Conservation (phyloP, 2,888 invertebrate species). For the Torymus auratus region DNA sequence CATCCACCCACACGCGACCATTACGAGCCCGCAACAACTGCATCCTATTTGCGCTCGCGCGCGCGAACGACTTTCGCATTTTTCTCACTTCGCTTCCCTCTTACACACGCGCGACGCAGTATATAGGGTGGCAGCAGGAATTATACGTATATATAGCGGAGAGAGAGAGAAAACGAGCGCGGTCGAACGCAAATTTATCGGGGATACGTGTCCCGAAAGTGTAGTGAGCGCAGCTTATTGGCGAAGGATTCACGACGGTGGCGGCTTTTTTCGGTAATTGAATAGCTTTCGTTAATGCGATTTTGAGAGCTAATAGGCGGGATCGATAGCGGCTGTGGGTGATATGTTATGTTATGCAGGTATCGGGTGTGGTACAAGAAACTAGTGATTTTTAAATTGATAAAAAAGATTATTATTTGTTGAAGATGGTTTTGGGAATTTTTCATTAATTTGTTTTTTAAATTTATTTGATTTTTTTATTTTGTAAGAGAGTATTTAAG, state of each 20-base stretch:
- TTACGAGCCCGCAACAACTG: background rate
- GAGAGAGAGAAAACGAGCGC: too few species aligned
- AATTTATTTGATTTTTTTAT: background rate
- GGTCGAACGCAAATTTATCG: background rate
- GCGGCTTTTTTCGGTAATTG: background rate
- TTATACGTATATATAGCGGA: too few species aligned
- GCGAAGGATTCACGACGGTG: background rate
- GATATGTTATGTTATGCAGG: constrained; percentile 26
- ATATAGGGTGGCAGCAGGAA: too few species aligned
- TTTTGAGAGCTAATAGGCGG: background rate
- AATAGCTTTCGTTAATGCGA: background rate
- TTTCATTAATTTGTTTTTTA: background rate
- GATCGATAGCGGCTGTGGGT: background rate
- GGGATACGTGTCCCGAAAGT: background rate
- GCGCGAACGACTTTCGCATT: too few species aligned
- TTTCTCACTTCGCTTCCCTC: too few species aligned
- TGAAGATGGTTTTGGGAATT: background rate
- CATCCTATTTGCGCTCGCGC: too few species aligned
- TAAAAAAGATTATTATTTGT: background rate
- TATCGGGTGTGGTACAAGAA: background rate
- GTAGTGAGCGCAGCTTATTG: too few species aligned
- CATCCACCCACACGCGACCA: too few species aligned
- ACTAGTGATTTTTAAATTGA: background rate
- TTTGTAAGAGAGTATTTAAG: background rate
- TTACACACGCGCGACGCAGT: too few species aligned